Conservation (phyloP, 1,140 invertebrate genomes). For the Tetramorium alpestre region DNA sequence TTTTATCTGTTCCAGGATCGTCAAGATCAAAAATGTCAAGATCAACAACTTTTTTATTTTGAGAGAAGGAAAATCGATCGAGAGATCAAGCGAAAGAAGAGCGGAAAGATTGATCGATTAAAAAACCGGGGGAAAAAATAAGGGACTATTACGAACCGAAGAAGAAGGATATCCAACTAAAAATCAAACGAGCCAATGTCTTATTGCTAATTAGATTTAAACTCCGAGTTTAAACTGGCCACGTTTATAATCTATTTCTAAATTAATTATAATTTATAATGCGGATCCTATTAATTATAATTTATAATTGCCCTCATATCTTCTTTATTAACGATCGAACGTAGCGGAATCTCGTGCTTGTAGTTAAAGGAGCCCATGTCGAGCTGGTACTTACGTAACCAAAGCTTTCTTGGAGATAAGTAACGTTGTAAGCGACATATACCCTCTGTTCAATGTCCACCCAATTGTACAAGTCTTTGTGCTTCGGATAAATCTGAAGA, state of each 20-base stretch:
- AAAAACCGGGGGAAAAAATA: neutral
- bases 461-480: constrained; percentile 83
- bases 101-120: neutral
- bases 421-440: constrained; percentile 81
- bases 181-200: neutral
- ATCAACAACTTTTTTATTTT: constrained; percentile 35
- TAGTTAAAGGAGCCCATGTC: neutral
- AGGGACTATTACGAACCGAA: no score
- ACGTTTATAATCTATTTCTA: neutral
- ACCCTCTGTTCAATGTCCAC: constrained; percentile 81
- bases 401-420: constrained; percentile 81
- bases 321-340: neutral
- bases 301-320: neutral
- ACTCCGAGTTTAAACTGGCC: neutral
- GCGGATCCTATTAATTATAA: neutral
- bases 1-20: constrained; percentile 79
- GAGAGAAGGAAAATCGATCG: neutral
- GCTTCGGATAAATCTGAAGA: constrained; percentile 81
- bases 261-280: neutral
- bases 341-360: neutral
- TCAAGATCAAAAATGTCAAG: constrained; percentile 50
- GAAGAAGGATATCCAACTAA: neutral
- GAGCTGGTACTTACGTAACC: constrained; percentile 79
- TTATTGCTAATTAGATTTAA: neutral
- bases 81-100: neutral